These are phyloP conservation scores for Oryzias melastigma DNA, from an alignment of 2,113 vertebrate genomes.

Conservation along the genomic window DNA sequence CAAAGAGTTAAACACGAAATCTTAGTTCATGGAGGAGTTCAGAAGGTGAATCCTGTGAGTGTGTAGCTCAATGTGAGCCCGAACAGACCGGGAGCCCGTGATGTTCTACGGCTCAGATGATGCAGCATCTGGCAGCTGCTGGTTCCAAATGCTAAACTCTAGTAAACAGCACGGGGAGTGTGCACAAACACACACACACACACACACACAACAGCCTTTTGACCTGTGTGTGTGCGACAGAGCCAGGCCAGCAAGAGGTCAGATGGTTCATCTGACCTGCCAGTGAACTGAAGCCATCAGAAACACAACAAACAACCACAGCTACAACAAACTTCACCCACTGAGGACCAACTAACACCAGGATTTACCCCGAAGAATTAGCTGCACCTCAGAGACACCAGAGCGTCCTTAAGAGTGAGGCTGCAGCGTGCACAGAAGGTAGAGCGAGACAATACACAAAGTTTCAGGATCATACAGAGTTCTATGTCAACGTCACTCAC, in stretches of 20 bases:
- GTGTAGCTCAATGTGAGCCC: too few relatives aligned
- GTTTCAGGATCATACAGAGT: too few relatives aligned
- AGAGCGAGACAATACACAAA: too few relatives aligned
- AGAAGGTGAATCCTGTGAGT: too few relatives aligned
- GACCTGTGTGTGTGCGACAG: conserved; percentile 28
- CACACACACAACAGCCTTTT: conserved; percentile 26
- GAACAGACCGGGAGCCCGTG: too few relatives aligned
- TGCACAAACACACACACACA: conserved; percentile 9
- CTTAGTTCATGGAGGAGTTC: too few relatives aligned
- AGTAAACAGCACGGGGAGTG: conserved; percentile 5
- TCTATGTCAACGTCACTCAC: too few relatives aligned
- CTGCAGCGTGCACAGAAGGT: too few relatives aligned
- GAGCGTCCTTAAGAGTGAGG: too few relatives aligned
- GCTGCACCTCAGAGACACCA: background rate
- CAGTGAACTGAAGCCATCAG: conserved; percentile 24
- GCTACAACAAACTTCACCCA: background rate
- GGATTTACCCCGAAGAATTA: background rate
- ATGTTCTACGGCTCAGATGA: too few relatives aligned
- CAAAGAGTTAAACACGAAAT: too few relatives aligned
- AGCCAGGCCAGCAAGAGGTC: conserved; percentile 38
- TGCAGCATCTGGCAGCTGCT: background rate
- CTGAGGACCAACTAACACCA: conserved; percentile 4
- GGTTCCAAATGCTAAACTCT: conserved; percentile 26
- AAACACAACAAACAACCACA: conserved; percentile 12
- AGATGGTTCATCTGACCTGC: conserved; percentile 57